These are phyloP conservation scores for Ancistrus triradiatus DNA, from an alignment of 2,113 vertebrate genomes.

Conservation along the genomic window DNA sequence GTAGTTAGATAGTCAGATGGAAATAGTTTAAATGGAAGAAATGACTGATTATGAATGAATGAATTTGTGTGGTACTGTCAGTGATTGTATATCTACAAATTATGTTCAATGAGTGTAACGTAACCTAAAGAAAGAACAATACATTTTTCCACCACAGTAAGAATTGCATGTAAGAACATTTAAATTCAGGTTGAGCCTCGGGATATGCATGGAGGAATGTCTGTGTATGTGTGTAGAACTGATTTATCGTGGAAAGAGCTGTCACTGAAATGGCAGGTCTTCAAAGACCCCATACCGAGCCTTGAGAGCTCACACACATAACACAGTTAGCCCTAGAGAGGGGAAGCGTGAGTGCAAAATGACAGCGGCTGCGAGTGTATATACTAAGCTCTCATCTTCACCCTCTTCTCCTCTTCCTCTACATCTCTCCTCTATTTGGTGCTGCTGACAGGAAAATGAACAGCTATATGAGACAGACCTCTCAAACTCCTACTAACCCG, in stretches of 20 bases:
- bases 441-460: constrained; percentile 16
- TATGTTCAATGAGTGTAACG: no score
- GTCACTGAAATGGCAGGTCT: constrained; percentile 38
- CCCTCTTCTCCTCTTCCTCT: not conserved
- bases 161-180: no score
- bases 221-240: constrained; percentile 2
- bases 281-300: constrained; percentile 28
- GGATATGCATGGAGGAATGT: constrained; percentile 21
- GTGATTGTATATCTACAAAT: no score
- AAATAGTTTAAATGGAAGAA: no score
- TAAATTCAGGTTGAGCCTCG: not conserved
- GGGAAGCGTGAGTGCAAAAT: not conserved
- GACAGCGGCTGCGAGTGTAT: not conserved
- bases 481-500: not conserved
- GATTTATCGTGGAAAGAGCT: constrained; percentile 33
- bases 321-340: constrained; percentile 5
- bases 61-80: no score
- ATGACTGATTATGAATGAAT: no score
- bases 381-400: constrained; percentile 22
- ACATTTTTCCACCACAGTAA: no score
- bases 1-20: no score
- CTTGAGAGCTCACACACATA: constrained; percentile 2
- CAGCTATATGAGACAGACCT: constrained; percentile 9
- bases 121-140: no score
- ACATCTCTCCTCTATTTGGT: not conserved